These are phyloP conservation scores for Labeo calbasu DNA, from an alignment of 2,797 vertebrate genomes.

Conservation along the genomic window DNA sequence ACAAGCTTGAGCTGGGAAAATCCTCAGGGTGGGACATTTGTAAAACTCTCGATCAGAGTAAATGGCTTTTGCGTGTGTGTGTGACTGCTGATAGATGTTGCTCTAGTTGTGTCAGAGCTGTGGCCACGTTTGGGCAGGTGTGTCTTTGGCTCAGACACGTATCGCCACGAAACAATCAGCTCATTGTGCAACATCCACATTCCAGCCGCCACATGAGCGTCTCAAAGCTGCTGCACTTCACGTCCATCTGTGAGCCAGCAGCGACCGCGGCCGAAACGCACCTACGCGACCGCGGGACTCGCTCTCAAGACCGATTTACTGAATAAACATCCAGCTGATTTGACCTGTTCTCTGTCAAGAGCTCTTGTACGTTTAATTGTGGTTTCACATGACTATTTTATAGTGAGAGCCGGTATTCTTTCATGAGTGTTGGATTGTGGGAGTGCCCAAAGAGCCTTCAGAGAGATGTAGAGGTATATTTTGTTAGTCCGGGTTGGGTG, in stretches of 20 bases:
- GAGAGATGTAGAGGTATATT: slow-evolving; percentile 70
- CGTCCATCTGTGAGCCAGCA: slow-evolving; percentile 70
- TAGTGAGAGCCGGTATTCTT: slow-evolving; percentile 2
- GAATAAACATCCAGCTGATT: background rate
- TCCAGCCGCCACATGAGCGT: slow-evolving; percentile 71
- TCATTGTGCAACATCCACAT: slow-evolving; percentile 82
- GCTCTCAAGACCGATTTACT: background rate
- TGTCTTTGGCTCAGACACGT: slow-evolving; percentile 80
- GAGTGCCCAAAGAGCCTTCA: slow-evolving; percentile 57
- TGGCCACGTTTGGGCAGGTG: slow-evolving; percentile 86
- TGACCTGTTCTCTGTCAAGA: background rate
- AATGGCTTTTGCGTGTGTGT: slow-evolving; percentile 62
- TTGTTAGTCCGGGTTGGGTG: slow-evolving; percentile 78
- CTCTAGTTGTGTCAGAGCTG: slow-evolving; percentile 80
- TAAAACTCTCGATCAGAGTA: slow-evolving; percentile 11
- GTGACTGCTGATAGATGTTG: slow-evolving; percentile 80
- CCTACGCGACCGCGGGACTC: background rate
- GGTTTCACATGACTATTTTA: background rate
- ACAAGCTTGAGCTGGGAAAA: slow-evolving; percentile 20
- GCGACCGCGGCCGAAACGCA: background rate
- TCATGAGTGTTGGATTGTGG: slow-evolving; percentile 43
- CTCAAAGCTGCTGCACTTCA: slow-evolving; percentile 71
- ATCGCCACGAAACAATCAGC: slow-evolving; percentile 80
- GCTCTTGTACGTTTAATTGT: background rate
- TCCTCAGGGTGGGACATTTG: slow-evolving; percentile 27